Evolutionary conservation across 2,888 invertebrate species (phyloP).

Genomic region (Melanargia galathea): DNA sequence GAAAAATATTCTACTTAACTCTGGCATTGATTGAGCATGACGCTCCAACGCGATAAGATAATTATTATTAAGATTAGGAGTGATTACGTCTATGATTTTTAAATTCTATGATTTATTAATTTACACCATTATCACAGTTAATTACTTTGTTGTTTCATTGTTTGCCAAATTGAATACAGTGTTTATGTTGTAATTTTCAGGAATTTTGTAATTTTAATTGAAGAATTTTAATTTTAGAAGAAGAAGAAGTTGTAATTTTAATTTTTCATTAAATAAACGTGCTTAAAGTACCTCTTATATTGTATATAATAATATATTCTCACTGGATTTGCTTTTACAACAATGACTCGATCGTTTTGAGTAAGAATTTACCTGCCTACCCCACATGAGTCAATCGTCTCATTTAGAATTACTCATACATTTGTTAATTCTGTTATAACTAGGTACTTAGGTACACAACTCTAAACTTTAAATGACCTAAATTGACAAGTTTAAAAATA

Average conservation of each 20-base stretch:
- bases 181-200: too few species aligned
- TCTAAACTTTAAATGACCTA: too few species aligned
- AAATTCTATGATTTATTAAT: constrained; percentile 27
- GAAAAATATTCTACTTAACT: constrained; percentile 55
- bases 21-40: constrained; percentile 80
- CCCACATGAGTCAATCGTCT: neutral
- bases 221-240: too few species aligned
- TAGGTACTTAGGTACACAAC: too few species aligned
- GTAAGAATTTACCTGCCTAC: neutral
- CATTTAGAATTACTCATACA: constrained; percentile 20
- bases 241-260: neutral
- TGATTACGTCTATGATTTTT: constrained; percentile 59
- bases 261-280: neutral
- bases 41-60: constrained; percentile 69
- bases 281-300: too few species aligned
- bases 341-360: neutral
- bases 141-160: neutral
- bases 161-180: neutral
- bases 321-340: neutral
- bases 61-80: constrained; percentile 57
- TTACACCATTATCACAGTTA: neutral
- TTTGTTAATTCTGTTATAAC: too few species aligned
- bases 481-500: too few species aligned
- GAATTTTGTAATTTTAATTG: too few species aligned
- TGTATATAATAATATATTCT: too few species aligned